Evolutionary conservation across 1,140 invertebrate species (phyloP).

Genomic region (Drosophila ironensis): DNA sequence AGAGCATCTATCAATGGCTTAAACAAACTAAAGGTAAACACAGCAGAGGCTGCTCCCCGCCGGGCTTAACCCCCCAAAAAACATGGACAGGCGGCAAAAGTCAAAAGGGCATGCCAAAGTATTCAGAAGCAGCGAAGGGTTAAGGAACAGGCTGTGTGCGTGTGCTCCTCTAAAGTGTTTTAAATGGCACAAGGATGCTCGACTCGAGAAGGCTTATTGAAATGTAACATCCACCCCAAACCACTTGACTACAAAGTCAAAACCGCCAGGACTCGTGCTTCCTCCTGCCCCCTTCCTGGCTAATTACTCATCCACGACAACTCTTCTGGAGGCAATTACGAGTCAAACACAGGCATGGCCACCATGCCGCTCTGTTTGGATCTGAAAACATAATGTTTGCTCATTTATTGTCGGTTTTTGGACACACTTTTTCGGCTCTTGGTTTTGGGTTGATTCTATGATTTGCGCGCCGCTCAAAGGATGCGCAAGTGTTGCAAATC

Average conservation of each 20-base stretch:
- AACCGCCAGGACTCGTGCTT: constrained; percentile 47
- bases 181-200: constrained; percentile 58
- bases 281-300: constrained; percentile 19
- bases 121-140: constrained; percentile 40
- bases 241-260: constrained; percentile 76
- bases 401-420: constrained; percentile 51
- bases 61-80: too few relatives aligned
- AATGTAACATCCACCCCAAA: constrained; percentile 39
- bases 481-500: constrained; percentile 78
- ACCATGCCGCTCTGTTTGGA: neutral
- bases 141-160: constrained; percentile 1
- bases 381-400: constrained; percentile 57
- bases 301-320: constrained; percentile 70
- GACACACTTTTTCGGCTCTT: constrained; percentile 2
- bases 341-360: too few relatives aligned
- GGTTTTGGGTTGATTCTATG: constrained; percentile 8
- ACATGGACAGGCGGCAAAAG: constrained; percentile 25
- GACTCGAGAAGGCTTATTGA: constrained; percentile 47
- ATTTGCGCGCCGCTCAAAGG: constrained; percentile 41
- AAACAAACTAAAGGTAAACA: constrained; percentile 35
- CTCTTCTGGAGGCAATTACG: constrained; percentile 70
- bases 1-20: constrained; percentile 16
- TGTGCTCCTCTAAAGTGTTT: constrained; percentile 59
- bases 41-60: neutral
- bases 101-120: constrained; percentile 23